phyloP scores from a whole-genome alignment of 2,797 vertebrate genomes.

The Tolypeutes matacus region DNA sequence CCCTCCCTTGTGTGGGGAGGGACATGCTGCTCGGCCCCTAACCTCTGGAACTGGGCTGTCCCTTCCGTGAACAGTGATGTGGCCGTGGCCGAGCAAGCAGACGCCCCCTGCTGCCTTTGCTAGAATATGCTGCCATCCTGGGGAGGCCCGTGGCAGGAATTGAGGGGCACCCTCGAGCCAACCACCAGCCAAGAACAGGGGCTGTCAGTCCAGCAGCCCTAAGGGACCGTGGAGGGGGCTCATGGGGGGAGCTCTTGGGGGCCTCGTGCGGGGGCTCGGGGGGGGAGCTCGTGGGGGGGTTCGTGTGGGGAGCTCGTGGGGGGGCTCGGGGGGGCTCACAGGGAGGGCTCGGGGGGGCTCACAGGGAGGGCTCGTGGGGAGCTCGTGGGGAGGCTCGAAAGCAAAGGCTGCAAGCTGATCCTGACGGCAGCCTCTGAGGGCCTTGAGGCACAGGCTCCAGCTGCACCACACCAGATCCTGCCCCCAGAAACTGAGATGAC shows the following conservation, averaged over 20 bases:
- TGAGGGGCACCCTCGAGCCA: not conserved
- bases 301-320: too few species aligned
- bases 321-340: too few species aligned
- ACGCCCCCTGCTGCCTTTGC: not conserved
- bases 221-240: too few species aligned
- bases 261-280: too few species aligned
- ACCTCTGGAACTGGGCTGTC: not conserved
- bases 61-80: too few species aligned
- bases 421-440: not conserved
- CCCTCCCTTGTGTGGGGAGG: rapidly evolving
- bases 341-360: too few species aligned
- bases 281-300: too few species aligned
- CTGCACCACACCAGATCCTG: not conserved
- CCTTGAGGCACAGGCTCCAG: not conserved
- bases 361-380: too few species aligned
- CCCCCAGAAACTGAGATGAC: not conserved
- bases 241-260: too few species aligned
- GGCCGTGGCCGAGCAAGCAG: not conserved
- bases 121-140: not conserved
- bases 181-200: not conserved
- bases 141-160: not conserved
- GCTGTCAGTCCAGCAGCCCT: not conserved
- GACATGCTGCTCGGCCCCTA: not conserved
- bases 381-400: too few species aligned
- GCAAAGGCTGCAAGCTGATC: not conserved